Evolutionary conservation across 2,888 invertebrate species (phyloP).

Genomic region (Pinctada fucata): DNA sequence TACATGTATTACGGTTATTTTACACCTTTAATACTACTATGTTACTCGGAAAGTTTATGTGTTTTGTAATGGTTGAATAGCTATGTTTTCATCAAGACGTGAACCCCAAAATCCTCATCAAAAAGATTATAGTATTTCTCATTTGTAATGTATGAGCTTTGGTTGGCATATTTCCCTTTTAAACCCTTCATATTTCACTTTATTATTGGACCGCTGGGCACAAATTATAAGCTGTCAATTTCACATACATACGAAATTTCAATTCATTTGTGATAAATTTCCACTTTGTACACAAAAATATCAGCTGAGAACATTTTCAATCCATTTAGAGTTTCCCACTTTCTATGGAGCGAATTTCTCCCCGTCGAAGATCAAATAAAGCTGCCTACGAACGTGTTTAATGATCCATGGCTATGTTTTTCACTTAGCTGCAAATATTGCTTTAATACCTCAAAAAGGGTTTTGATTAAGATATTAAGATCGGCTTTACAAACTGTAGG

Average conservation of each 20-base stretch:
- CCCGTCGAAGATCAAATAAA: constrained; percentile 12
- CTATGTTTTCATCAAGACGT: no score
- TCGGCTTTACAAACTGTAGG: background rate
- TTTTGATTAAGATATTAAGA: constrained; percentile 25
- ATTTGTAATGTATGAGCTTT: no score
- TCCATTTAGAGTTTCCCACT: background rate
- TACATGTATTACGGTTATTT: no score
- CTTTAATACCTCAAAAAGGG: constrained; percentile 1
- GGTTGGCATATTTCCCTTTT: no score
- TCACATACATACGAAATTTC: background rate
- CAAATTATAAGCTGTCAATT: background rate
- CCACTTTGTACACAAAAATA: constrained; percentile 1
- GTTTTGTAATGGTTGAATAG: no score
- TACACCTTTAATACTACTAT: no score
- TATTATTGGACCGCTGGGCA: no score
- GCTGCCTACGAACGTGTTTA: background rate
- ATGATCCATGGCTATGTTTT: constrained; percentile 25
- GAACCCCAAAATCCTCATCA: no score
- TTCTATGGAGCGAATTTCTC: constrained; percentile 14
- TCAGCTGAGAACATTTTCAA: background rate
- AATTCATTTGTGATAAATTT: background rate
- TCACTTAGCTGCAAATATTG: constrained; percentile 10
- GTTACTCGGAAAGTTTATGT: no score
- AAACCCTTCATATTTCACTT: no score
- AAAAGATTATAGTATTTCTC: no score